Percentiles rank a stretch among this genome's conserved stretches.
Conservation (phyloP, 2,113 vertebrate species). For the Pedetes capensis region DNA sequence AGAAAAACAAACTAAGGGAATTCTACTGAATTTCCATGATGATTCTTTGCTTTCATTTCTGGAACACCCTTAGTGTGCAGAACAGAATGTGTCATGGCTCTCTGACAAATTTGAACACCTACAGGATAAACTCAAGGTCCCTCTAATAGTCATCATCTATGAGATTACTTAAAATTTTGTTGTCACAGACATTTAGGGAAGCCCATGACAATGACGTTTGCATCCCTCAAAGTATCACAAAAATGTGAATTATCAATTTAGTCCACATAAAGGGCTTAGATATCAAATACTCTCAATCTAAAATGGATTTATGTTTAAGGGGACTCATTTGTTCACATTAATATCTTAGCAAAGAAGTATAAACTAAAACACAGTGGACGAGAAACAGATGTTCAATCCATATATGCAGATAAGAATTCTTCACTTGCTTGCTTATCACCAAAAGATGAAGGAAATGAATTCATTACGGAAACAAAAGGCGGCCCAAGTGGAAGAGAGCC, state of each 20-base stretch:
- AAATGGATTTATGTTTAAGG: neutral
- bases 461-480: slow-evolving; percentile 65
- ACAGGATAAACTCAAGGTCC: neutral
- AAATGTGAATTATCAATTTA: neutral
- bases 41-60: slow-evolving; percentile 42
- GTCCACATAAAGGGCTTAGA: neutral
- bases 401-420: slow-evolving; percentile 21
- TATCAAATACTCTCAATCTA: slow-evolving; percentile 30
- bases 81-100: neutral
- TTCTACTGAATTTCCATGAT: slow-evolving; percentile 32
- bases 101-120: neutral
- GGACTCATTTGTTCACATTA: slow-evolving; percentile 26
- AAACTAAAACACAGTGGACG: slow-evolving; percentile 48
- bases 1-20: slow-evolving; percentile 18
- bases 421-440: slow-evolving; percentile 67
- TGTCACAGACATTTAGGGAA: neutral
- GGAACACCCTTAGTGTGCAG: slow-evolving; percentile 7
- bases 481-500: slow-evolving; percentile 51
- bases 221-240: neutral
- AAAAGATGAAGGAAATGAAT: slow-evolving; percentile 71
- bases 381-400: slow-evolving; percentile 75
- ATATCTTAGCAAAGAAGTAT: slow-evolving; percentile 55
- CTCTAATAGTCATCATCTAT: neutral
- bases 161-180: neutral
- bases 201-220: neutral